These are phyloP conservation scores for Bradypus variegatus DNA, from an alignment of 2,797 vertebrate species.

Conservation along the genomic window DNA sequence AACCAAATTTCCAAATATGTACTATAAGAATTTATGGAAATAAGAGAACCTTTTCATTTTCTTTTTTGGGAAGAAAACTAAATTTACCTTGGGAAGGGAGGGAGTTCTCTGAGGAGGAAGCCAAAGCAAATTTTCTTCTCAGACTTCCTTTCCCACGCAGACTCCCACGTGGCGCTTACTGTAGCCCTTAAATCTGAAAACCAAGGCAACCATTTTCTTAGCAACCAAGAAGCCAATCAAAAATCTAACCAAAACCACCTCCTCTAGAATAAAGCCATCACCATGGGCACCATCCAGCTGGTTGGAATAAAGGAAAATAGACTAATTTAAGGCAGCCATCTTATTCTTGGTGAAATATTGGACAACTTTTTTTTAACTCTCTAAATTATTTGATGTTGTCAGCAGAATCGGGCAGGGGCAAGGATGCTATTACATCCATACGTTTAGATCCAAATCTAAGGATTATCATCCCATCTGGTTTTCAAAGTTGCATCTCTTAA, in stretches of 20 bases:
- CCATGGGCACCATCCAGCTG: conserved; percentile 32
- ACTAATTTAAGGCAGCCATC: conserved; percentile 17
- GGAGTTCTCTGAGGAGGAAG: conserved; percentile 62
- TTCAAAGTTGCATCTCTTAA: not conserved
- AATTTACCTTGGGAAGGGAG: conserved; percentile 70
- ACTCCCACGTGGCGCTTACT: conserved; percentile 68
- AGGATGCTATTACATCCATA: not conserved
- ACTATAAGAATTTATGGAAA: conserved; percentile 65
- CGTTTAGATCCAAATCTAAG: not conserved
- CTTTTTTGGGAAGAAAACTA: conserved; percentile 67
- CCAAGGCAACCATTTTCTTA: conserved; percentile 76
- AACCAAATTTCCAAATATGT: conserved; percentile 62
- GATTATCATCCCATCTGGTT: not conserved
- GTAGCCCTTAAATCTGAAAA: conserved; percentile 67
- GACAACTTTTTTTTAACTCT: not conserved
- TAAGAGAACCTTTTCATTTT: conserved; percentile 65
- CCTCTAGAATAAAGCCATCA: conserved; percentile 47
- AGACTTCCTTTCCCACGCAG: conserved; percentile 72
- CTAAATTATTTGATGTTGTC: not conserved
- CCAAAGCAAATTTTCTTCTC: conserved; percentile 67
- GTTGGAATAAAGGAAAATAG: not conserved
- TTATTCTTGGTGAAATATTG: conserved; percentile 24
- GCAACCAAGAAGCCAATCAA: conserved; percentile 73
- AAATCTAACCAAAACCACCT: conserved; percentile 39
- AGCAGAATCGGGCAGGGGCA: not conserved